A percentile compares a stretch with the other conserved stretches of the same genome.
These are phyloP conservation scores for Odobenus rosmarus DNA, from an alignment of 2,113 vertebrate genomes.

Conservation along the genomic window DNA sequence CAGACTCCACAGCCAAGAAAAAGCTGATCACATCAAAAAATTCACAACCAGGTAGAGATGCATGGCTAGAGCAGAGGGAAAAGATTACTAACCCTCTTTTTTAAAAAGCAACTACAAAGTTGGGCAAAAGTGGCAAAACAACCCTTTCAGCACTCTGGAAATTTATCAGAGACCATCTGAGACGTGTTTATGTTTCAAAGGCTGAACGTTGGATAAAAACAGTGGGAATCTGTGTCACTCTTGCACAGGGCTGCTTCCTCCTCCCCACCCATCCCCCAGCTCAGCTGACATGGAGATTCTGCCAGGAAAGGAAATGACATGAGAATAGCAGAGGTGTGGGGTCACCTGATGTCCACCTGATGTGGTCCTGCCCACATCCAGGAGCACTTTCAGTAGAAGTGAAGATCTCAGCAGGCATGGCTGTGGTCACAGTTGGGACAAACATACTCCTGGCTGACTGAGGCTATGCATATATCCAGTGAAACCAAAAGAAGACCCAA, in stretches of 20 bases:
- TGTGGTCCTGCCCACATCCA: background rate
- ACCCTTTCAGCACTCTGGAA: background rate
- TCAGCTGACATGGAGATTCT: background rate
- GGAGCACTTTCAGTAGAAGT: background rate
- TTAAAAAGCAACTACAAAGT: conserved; percentile 7
- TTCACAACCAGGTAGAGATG: background rate
- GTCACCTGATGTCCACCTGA: too few relatives aligned
- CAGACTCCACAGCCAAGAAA: background rate
- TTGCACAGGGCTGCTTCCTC: background rate
- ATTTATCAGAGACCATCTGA: background rate
- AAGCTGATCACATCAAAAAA: background rate
- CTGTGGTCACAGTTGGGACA: too few relatives aligned
- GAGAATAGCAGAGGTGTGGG: background rate
- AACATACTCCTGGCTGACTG: background rate
- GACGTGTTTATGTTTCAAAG: background rate
- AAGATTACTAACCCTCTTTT: background rate
- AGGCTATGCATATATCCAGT: background rate
- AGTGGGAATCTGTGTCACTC: background rate
- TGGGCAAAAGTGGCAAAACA: background rate
- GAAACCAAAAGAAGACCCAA: background rate
- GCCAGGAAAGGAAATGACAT: background rate
- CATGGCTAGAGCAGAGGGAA: background rate
- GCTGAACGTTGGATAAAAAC: background rate
- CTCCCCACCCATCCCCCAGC: background rate
- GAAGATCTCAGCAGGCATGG: background rate